Evolutionary conservation across 2,113 vertebrate genomes (phyloP).

Genomic region (Catharus fuscescens): DNA sequence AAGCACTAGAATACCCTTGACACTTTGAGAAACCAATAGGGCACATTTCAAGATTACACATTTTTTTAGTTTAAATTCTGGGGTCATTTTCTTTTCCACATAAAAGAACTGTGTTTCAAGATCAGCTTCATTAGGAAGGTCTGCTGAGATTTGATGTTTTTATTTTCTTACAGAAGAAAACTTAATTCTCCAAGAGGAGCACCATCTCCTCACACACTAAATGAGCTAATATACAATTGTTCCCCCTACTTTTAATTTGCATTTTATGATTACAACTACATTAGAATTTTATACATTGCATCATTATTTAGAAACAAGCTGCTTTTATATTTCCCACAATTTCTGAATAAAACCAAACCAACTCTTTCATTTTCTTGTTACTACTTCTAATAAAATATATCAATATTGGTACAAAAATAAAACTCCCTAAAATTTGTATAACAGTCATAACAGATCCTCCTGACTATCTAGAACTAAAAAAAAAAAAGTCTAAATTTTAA

Average conservation of each 20-base stretch:
- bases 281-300: constrained; percentile 10
- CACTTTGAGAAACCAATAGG: neutral
- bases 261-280: constrained; percentile 31
- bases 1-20: neutral
- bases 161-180: constrained; percentile 33
- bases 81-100: neutral
- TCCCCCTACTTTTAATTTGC: constrained; percentile 42
- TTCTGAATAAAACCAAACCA: neutral
- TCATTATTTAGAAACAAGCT: constrained; percentile 7
- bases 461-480: neutral
- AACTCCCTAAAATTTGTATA: neutral
- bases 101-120: constrained; percentile 33
- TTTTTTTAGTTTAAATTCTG: constrained; percentile 18
- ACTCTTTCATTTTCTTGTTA: neutral
- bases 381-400: neutral
- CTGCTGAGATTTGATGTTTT: constrained; percentile 6
- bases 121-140: constrained; percentile 25
- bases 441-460: neutral
- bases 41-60: neutral
- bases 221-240: constrained; percentile 5
- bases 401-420: neutral
- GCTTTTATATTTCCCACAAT: neutral
- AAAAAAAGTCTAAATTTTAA: neutral
- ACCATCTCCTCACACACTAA: neutral
- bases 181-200: neutral